Evolutionary conservation across 53 echinoderm and acorn worm genomes (phyloP).

Genomic region (Zoroaster sp.): DNA sequence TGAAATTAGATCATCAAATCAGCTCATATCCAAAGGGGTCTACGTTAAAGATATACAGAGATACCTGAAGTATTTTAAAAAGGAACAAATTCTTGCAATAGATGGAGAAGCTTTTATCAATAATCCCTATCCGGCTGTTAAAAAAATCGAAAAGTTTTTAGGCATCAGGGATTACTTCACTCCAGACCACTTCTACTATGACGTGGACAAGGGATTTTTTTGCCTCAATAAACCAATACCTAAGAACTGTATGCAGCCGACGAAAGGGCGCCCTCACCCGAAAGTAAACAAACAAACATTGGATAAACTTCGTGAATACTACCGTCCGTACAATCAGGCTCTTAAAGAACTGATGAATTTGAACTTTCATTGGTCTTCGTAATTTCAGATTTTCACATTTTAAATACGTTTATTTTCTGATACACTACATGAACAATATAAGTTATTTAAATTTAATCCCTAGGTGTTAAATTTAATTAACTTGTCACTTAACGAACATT

Average conservation of each 20-base stretch:
- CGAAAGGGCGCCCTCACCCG: conserved; percentile 75
- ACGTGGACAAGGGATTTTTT: conserved; percentile 78
- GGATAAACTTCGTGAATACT: conserved; percentile 60
- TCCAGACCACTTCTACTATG: conserved; percentile 77
- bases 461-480: too few species aligned
- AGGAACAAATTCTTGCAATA: conserved; percentile 65
- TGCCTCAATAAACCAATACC: conserved; percentile 75
- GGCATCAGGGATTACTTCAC: conserved; percentile 75
- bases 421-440: too few species aligned
- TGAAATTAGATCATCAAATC: conserved; percentile 60
- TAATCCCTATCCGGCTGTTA: conserved; percentile 64
- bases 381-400: too few species aligned
- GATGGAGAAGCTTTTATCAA: conserved; percentile 75
- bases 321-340: conserved; percentile 63
- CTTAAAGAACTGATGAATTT: conserved; percentile 56
- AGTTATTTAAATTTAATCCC: too few species aligned
- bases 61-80: conserved; percentile 70
- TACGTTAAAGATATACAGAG: conserved; percentile 68
- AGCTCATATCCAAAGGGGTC: conserved; percentile 71
- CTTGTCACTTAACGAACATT: too few species aligned
- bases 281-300: conserved; percentile 48
- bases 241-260: conserved; percentile 60
- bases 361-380: conserved; percentile 63
- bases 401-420: too few species aligned
- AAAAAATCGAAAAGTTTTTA: conserved; percentile 70